Conservation (phyloP, 2,113 vertebrate species). For the Furnarius figulus region DNA sequence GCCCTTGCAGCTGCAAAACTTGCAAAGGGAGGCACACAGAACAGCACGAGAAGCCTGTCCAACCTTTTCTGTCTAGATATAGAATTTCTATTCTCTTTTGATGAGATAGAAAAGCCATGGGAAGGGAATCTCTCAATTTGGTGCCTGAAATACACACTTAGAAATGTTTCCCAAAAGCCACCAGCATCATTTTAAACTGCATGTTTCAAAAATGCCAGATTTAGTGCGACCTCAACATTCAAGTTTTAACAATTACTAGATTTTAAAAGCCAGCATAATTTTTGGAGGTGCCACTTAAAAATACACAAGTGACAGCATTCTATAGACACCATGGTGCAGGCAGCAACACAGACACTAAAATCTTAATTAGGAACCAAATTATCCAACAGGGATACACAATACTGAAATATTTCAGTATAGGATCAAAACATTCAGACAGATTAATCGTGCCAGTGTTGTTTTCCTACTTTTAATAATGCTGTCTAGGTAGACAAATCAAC, state of each 20-base stretch:
- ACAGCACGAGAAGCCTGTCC: background rate
- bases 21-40: background rate
- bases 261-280: background rate
- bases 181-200: background rate
- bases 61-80: background rate
- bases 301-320: background rate
- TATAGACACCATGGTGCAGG: background rate
- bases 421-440: constrained; percentile 3
- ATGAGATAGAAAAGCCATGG: background rate
- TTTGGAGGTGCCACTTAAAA: background rate
- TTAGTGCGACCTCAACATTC: background rate
- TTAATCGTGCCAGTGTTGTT: background rate
- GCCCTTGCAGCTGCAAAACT: background rate
- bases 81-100: background rate
- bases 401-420: background rate
- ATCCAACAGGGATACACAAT: background rate
- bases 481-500: background rate
- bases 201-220: background rate
- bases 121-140: background rate
- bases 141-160: background rate
- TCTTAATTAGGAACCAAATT: constrained; percentile 17
- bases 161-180: background rate
- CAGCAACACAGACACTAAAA: constrained; percentile 10
- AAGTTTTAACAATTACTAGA: background rate
- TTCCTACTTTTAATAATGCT: background rate